These are phyloP conservation scores for Macrochelys suwanniensis DNA, from an alignment of 2,797 vertebrate species.

Conservation along the genomic window DNA sequence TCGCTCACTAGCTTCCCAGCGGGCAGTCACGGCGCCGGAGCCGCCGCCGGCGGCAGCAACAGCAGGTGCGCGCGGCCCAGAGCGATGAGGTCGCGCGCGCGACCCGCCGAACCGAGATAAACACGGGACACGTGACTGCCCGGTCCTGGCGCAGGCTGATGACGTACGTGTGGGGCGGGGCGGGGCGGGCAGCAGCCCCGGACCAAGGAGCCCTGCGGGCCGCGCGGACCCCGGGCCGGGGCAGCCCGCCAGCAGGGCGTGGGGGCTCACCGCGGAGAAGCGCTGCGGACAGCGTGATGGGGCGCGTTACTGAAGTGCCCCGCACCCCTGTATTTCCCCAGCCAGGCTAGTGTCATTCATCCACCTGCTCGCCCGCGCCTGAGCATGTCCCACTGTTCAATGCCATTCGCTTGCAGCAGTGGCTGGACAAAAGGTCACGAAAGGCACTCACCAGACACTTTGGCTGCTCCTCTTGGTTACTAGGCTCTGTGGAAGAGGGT, in stretches of 20 bases:
- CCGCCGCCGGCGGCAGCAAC: fast-evolving
- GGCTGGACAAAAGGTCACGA: no score
- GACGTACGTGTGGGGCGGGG: neutral
- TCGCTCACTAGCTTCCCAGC: neutral
- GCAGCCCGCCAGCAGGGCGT: neutral
- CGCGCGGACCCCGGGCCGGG: neutral
- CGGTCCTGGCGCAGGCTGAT: neutral
- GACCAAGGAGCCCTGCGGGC: neutral
- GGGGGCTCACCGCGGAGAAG: no score
- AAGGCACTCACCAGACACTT: no score
- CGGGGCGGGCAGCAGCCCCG: neutral
- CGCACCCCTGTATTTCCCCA: no score
- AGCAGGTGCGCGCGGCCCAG: neutral
- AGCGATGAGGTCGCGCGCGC: neutral
- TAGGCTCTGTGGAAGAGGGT: neutral
- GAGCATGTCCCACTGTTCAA: neutral
- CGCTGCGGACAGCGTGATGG: no score
- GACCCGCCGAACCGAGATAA: neutral
- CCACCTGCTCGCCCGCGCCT: no score
- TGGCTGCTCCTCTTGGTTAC: no score
- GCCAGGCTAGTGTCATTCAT: no score
- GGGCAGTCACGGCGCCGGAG: no score
- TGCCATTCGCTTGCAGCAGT: no score
- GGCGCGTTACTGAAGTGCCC: no score
- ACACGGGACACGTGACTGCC: neutral